A percentile compares a stretch with the other conserved stretches of the same genome.
Conservation (phyloP, 2,888 invertebrate species). For the Selenia dentaria region DNA sequence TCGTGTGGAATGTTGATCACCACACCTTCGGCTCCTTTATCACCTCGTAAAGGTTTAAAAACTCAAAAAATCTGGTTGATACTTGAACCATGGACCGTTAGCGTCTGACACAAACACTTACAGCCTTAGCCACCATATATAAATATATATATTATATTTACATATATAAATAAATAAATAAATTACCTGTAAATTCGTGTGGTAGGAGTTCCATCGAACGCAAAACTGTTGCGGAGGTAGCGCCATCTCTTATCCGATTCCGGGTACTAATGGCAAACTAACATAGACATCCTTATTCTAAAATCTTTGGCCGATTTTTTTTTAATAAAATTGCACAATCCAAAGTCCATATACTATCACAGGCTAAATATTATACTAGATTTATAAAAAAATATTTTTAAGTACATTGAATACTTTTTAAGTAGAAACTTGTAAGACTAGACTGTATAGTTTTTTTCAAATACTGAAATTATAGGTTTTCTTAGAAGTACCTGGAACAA, state of each 20-base stretch:
- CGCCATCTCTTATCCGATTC: slow-evolving; percentile 63
- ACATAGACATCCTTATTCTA: slow-evolving; percentile 33
- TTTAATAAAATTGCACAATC: slow-evolving; percentile 57
- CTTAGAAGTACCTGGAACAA: slow-evolving; percentile 53
- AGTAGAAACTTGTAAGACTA: slow-evolving; percentile 80
- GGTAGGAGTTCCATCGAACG: slow-evolving; percentile 93
- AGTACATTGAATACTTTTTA: slow-evolving; percentile 66
- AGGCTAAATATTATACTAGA: slow-evolving; percentile 38
- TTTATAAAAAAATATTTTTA: slow-evolving; percentile 52
- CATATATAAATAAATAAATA: background rate
- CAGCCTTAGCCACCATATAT: no score
- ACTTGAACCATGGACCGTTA: no score
- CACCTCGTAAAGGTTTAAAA: no score
- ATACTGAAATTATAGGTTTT: slow-evolving; percentile 57
- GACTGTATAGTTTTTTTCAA: slow-evolving; percentile 52
- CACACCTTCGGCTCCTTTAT: no score
- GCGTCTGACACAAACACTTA: no score
- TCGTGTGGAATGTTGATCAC: no score
- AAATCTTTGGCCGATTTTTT: slow-evolving; percentile 58
- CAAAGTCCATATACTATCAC: slow-evolving; percentile 41
- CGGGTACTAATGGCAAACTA: slow-evolving; percentile 32
- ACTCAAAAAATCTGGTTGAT: no score
- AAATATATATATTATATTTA: no score
- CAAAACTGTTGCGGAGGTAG: slow-evolving; percentile 87
- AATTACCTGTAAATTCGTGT: slow-evolving; percentile 88